Conservation (phyloP, 2,888 invertebrate genomes). For the Philaethria dido region DNA sequence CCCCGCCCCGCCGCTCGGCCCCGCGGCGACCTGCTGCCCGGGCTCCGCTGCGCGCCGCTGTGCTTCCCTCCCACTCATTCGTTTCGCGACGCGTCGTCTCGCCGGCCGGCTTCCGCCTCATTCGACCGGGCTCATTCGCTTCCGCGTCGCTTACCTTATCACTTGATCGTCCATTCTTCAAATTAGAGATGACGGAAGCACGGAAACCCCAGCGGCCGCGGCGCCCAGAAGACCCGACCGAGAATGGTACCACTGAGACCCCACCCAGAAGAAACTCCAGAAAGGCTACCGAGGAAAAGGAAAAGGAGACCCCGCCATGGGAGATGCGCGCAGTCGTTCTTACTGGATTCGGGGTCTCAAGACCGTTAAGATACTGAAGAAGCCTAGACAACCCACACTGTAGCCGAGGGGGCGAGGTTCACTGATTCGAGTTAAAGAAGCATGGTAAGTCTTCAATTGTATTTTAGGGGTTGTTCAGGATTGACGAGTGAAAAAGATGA, state of each 20-base stretch:
- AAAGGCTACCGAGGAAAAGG: constrained; percentile 81
- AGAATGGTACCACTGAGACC: constrained; percentile 77
- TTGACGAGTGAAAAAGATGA: neutral
- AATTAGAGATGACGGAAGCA: constrained; percentile 78
- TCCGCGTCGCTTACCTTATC: constrained; percentile 69
- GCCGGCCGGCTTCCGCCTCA: constrained; percentile 71
- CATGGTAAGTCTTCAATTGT: constrained; percentile 87
- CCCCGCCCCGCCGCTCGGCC: constrained; percentile 47
- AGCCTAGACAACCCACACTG: constrained; percentile 89
- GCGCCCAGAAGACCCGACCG: constrained; percentile 84
- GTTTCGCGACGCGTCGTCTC: constrained; percentile 79
- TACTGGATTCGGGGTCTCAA: constrained; percentile 94
- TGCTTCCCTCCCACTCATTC: constrained; percentile 78
- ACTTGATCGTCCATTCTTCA: constrained; percentile 59
- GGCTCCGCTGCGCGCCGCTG: constrained; percentile 69
- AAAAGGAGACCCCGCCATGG: constrained; percentile 86
- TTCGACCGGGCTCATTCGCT: constrained; percentile 68
- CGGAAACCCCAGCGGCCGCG: constrained; percentile 78
- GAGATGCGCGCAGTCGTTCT: constrained; percentile 94
- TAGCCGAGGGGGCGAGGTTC: constrained; percentile 89
- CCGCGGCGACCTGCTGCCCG: constrained; percentile 49
- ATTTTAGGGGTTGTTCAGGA: neutral
- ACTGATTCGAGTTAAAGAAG: constrained; percentile 92
- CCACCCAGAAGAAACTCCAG: constrained; percentile 79
- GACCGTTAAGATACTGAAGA: constrained; percentile 92